phyloP scores from a whole-genome alignment of 2,113 vertebrate species.

The Poecilia latipinna region DNA sequence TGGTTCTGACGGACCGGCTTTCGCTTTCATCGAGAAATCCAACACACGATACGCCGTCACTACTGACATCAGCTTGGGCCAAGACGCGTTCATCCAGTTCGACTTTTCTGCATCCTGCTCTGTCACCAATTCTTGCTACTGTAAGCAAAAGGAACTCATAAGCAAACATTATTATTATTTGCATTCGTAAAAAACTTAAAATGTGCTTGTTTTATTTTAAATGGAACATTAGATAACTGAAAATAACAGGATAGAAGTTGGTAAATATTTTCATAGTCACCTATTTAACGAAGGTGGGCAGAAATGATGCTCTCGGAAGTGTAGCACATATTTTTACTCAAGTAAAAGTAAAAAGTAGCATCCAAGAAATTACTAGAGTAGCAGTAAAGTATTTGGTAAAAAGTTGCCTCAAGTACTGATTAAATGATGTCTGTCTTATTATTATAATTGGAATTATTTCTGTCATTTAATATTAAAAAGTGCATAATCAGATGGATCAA shows the following conservation, averaged over 20 bases:
- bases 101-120: constrained; percentile 99
- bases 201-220: not conserved
- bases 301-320: too few species aligned
- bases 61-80: constrained; percentile 93
- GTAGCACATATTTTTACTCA: too few species aligned
- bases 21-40: constrained; percentile 98
- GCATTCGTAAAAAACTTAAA: not conserved
- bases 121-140: constrained; percentile 96
- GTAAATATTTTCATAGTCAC: not conserved
- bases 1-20: constrained; percentile 91
- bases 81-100: constrained; percentile 95
- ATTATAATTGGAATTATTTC: too few species aligned
- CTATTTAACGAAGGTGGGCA: too few species aligned
- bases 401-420: too few species aligned
- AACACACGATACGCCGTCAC: constrained; percentile 95
- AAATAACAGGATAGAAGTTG: not conserved
- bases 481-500: too few species aligned
- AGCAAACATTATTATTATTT: not conserved
- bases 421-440: too few species aligned
- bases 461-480: too few species aligned
- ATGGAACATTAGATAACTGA: not conserved
- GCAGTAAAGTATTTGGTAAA: too few species aligned
- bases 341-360: too few species aligned
- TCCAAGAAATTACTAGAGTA: too few species aligned
- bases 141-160: constrained; percentile 74